Percentiles rank a stretch among this genome's conserved stretches.
Conservation (phyloP, 2,113 vertebrate species). For the Fregetta grallaria region DNA sequence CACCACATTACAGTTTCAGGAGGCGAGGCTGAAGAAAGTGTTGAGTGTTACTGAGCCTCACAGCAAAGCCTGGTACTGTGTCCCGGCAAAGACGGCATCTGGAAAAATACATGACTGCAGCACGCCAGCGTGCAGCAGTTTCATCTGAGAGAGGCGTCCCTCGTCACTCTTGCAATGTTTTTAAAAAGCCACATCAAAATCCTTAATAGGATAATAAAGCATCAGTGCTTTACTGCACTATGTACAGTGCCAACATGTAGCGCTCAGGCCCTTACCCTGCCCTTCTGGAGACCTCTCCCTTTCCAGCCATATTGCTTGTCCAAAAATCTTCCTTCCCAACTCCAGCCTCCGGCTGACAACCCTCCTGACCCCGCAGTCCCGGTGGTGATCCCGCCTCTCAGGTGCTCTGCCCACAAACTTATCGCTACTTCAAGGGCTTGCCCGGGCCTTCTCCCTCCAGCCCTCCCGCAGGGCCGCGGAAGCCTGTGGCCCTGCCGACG, state of each 20-base stretch:
- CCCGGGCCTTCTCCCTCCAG: background rate
- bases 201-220: background rate
- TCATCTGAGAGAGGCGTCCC: background rate
- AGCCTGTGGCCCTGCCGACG: background rate
- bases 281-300: background rate
- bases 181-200: background rate
- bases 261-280: rapidly evolving
- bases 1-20: background rate
- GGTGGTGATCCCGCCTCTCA: background rate
- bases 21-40: background rate
- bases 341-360: no score
- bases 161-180: background rate
- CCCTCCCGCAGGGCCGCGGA: background rate
- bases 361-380: background rate
- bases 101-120: background rate
- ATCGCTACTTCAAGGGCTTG: background rate
- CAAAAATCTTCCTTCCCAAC: background rate
- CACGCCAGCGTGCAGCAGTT: background rate
- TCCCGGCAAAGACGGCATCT: background rate
- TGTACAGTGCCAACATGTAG: background rate
- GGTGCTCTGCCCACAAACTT: background rate
- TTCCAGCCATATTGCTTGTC: background rate
- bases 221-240: background rate
- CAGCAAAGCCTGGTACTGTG: background rate
- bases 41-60: background rate